Base-by-base conservation (phyloP, 1,140 invertebrate species). In the Caerostris darwini region DNA sequence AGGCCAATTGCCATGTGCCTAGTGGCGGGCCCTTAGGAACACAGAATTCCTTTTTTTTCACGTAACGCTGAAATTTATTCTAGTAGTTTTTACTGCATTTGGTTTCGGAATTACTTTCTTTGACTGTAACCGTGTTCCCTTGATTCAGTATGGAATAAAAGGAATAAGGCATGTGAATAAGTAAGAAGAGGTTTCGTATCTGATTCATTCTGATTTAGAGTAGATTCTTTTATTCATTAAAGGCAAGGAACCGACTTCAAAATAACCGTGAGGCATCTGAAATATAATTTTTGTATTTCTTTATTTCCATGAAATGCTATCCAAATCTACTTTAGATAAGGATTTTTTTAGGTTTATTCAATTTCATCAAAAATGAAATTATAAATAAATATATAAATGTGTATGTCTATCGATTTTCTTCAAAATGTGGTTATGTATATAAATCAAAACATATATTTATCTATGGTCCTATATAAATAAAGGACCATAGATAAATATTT, bases 1-100 rank as follows among this genome's bases (percentile, higher is more conserved):
- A 34, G 69, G 69, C 69, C 69, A 77, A 77, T 77, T 77, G 69
- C 69, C 69, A 77, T 77, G 69, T 77, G 69, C 69, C 69, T 77
- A 77, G 69, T 77, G 10, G 69, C 69, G 34, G 69, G 5, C 69
- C 69, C 69, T 77, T 34, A 50, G 69, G 69, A 77, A 53, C 10
- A 10, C 69, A 53, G 34, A 19, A 5, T 77, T 34, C 10, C 34
- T 50, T 71, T 71, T 71, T n/a, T n/a, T n/a, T n/a, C n/a, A n/a
- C 19, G 6, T 4, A 77, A 34, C 7, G 34, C 69, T 77, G 69
- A 77, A 77, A 77, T 77, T 7, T 77, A 77, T 77, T 77, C 69
- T 77, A 34, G 69, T 50, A 12, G n/a, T 77, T 77, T 77, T 77
- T 77, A 77, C 69, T 77, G 34, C 69, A 53, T 77, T 77, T 77